Base-by-base conservation (phyloP, 2,113 vertebrate species). In the Irena cyanogastra region DNA sequence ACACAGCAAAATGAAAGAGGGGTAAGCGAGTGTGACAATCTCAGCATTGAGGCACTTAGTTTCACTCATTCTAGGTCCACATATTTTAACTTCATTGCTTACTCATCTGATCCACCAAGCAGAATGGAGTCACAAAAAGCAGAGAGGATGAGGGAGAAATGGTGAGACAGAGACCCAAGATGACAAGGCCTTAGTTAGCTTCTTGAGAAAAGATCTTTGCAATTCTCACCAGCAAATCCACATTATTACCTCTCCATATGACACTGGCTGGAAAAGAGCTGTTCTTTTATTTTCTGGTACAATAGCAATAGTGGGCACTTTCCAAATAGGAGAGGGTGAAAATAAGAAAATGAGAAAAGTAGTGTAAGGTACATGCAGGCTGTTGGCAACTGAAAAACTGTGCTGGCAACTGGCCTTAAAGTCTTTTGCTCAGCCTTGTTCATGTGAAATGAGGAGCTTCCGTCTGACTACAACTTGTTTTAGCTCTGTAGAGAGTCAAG, bases 371-470 rank as follows among this genome's bases (percentile, higher is more conserved):
- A 28, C 13, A 41, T 2, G 1, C 26, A 42, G n/a, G 2, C 6
- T 21, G 3, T 5, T 2, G 10, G 8, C 7, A 13, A 37, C 21
- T 64, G 26, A 54, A 68, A 59, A 47, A 13, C 0, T 9, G 5
- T 63, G 21, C 5, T 10, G 33, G 19, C 3, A 9, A 23, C 30
- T 77, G 24, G 18, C 22, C 12, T 59, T 66, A 14, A 70, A 84
- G 24, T 59, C 19, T 44, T 23, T 33, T 92, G 13, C 33, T 47
- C 30, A 75, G 10, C 4, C 31, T 41, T 7, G 13, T 44, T 78
- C 4, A 6, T 2, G 7, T 33, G 23, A 70, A 70, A 74, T 16
- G 20, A 66, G 9, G 12, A 81, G 6, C 10, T 63, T 63, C 59
- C 47, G 15, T 37, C n/a, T 70, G 16, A 86, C 30, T 52, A 13